Conservation (phyloP, 1,140 invertebrate species). For the Amphibalanus amphitrite region DNA sequence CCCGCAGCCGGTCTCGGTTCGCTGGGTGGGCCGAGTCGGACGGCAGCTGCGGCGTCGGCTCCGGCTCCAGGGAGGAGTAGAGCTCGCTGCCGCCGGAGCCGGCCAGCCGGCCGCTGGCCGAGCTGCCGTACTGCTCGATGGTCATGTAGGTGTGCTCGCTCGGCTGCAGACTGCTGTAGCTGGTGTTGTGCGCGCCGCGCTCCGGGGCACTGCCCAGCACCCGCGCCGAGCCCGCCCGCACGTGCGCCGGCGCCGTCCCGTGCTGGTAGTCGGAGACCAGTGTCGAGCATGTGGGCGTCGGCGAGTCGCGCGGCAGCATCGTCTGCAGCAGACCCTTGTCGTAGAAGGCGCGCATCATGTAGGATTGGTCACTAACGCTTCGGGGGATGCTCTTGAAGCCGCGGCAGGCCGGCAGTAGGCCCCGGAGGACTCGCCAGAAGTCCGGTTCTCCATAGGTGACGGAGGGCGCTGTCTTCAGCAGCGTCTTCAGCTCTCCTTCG, state of each 20-base stretch:
- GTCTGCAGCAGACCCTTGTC: background rate
- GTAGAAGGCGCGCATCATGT: background rate
- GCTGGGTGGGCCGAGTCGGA: background rate
- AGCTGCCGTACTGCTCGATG: background rate
- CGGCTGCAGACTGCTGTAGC: background rate
- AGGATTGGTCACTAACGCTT: background rate
- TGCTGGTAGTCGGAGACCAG: background rate
- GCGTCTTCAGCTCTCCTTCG: background rate
- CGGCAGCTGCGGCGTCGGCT: too few relatives aligned
- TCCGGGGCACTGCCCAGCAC: too few relatives aligned
- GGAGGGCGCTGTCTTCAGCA: background rate
- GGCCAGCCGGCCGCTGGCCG: too few relatives aligned
- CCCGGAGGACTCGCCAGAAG: background rate
- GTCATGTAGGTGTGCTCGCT: conserved; percentile 3
- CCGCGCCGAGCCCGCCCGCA: background rate
- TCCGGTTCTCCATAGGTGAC: background rate
- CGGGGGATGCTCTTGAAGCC: background rate
- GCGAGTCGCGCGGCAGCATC: background rate
- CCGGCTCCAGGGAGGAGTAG: background rate
- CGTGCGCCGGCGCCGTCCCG: too few relatives aligned
- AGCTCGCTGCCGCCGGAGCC: background rate
- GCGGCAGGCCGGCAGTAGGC: background rate
- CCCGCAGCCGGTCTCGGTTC: too few relatives aligned
- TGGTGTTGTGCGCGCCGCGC: background rate
- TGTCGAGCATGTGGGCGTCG: background rate